phyloP scores from a whole-genome alignment of 2,888 invertebrate species.

The Suillia variegata region DNA sequence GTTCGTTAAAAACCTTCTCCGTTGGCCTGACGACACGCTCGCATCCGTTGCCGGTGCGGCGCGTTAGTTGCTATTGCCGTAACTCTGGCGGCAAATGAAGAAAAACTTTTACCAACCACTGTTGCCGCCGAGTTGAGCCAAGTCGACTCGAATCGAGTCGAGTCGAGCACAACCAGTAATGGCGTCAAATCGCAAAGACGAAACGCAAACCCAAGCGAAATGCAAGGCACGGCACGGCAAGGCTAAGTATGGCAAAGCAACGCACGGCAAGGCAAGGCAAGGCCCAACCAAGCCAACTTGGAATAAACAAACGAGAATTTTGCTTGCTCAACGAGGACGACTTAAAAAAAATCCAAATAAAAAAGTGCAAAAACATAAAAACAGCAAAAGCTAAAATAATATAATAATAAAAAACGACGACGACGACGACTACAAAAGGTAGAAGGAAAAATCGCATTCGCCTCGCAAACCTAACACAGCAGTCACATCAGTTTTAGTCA shows the following conservation, averaged over 20 bases:
- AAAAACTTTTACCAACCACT: conserved; percentile 23
- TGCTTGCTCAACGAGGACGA: conserved; percentile 3
- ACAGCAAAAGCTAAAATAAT: conserved; percentile 25
- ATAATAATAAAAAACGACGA: conserved; percentile 17
- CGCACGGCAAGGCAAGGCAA: too few species aligned
- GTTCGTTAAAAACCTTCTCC: not conserved
- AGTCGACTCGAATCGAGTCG: not conserved
- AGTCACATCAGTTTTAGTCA: conserved; percentile 16
- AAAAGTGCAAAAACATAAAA: conserved; percentile 10
- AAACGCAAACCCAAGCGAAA: conserved; percentile 2
- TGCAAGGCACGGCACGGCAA: not conserved
- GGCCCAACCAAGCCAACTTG: too few species aligned
- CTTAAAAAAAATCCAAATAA: conserved; percentile 12
- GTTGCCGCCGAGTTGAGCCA: not conserved
- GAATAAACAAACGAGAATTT: conserved; percentile 10
- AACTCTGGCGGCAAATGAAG: conserved; percentile 20
- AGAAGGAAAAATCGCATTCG: not conserved
- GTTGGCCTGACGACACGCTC: not conserved
- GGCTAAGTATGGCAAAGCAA: not conserved
- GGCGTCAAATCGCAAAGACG: conserved; percentile 20
- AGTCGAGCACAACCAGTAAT: too few species aligned
- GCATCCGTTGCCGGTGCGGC: not conserved
- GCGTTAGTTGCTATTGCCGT: conserved; percentile 10
- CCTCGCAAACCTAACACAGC: not conserved
- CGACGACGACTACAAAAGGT: not conserved